Evolutionary conservation across 1,140 invertebrate species (phyloP).

Genomic region (Drosophila littoralis): DNA sequence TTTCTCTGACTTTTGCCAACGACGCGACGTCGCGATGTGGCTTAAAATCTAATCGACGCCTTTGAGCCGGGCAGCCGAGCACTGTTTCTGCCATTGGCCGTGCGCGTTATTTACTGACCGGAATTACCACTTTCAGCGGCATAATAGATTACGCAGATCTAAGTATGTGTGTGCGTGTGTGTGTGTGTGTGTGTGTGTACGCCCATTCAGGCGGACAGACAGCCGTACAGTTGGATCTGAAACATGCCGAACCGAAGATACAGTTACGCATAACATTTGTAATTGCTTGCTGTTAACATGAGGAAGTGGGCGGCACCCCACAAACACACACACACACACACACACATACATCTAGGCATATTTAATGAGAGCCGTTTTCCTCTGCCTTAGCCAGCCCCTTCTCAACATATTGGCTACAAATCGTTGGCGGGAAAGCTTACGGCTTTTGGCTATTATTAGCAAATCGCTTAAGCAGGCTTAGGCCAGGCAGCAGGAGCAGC

Average conservation of each 20-base stretch:
- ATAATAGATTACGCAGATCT: conserved; percentile 75
- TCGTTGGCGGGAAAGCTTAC: conserved; percentile 36
- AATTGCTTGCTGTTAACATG: conserved; percentile 58
- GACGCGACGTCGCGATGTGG: conserved; percentile 45
- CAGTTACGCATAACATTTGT: conserved; percentile 59
- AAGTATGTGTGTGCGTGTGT: background rate
- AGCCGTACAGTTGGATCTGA: conserved; percentile 20
- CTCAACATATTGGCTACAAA: conserved; percentile 44
- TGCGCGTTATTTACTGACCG: conserved; percentile 81
- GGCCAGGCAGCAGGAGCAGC: conserved; percentile 7
- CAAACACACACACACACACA: conserved; percentile 3
- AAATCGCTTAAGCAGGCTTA: conserved; percentile 49
- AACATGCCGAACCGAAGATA: conserved; percentile 7
- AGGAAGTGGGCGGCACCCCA: conserved; percentile 33
- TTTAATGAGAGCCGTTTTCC: conserved; percentile 52
- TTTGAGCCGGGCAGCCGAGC: conserved; percentile 15
- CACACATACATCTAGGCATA: conserved; percentile 52
- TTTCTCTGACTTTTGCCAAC: conserved; percentile 45
- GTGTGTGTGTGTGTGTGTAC: no score
- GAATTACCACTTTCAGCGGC: conserved; percentile 81
- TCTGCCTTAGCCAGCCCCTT: background rate
- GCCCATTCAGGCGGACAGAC: no score
- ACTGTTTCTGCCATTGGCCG: conserved; percentile 60
- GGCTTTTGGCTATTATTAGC: conserved; percentile 57
- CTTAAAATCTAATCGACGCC: conserved; percentile 75